Evolutionary conservation across 1,140 invertebrate genomes (phyloP), one percentile per base, ranked within the genome.

Genomic region (Zaprionus lachaisei): DNA sequence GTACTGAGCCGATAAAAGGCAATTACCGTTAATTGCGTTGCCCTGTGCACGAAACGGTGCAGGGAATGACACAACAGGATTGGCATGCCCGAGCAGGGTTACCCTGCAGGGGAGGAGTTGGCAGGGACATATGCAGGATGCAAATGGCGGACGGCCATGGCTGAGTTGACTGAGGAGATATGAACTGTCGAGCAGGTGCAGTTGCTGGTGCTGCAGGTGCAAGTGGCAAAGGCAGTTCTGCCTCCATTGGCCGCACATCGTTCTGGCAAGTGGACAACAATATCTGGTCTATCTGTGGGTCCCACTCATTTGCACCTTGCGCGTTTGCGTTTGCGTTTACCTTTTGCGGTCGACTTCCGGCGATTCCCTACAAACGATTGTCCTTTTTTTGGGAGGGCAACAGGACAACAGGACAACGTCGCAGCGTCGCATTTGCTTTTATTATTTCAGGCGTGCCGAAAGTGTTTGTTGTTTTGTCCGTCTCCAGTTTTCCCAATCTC

Each of bases 21-120:
- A 90, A 90, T 90, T 90, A 90, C 79, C 79, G 82, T 90, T 90
- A 90, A 90, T 90, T 90, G 85, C 85, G 85, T 90, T 90, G 85
- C 83, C 81, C 81, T 90, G 82, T 74, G 73, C 77, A 47, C 58
- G 41, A 64, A 47, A 72, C 69, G 56, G 47, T 62, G 70, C 65
- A 63, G 66, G 66, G 74, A 68, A 72, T 72, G 56, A 81, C 79
- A 86, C 85, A 80, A 81, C 71, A 70, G 72, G 72, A 75, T 56
- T 72, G 84, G 31, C 38, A 63, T 38, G 31, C 9, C 3, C 49
- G 51, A 83, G 75, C 60, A 69, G 68, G n/a, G 41, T 44, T 4
- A 44, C n/a, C 2, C n/a, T 38, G 24, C 9, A 26, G 34, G 17
- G 65, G 22, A 44, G 24, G 26, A 12, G 12, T 34, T 24, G 20